Evolutionary conservation across 2,797 vertebrate genomes (phyloP), one percentile per base, ranked within the genome.

Genomic region (Brachyalestes nurse): DNA sequence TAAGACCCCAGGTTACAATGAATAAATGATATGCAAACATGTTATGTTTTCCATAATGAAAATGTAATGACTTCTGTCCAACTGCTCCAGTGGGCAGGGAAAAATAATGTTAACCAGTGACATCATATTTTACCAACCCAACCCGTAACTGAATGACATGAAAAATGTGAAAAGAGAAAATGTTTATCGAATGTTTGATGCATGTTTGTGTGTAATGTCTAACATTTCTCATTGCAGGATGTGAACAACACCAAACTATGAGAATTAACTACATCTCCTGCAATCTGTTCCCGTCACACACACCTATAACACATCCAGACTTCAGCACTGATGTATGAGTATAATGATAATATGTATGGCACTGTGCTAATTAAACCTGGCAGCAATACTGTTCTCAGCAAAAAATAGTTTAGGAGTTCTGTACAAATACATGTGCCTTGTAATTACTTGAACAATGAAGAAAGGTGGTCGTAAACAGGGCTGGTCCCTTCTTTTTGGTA

Each of bases 231-330:
- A 82, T 94, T 94, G 79, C 89, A 95, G 95, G 90, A 89, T 34
- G 78, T 83, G 71, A 76, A 7, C 82, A 87, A 73, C 86, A 94
- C 93, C 14, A 90, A 86, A 86, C 88, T 95, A 75, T 95, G 84
- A 87, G 58, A 57, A 57, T 1, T 34, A 34, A 53, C 25, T 17
- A 64, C 49, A 65, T 65, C 28, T 53, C 9, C 28, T 60, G 72
- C 25, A 51, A 34, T 61, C 51, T 67, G 4, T 58, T 65, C 25
- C 12, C 34, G 12, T 66, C 53, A 45, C 42, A 45, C 19, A 49
- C 42, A 40, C 23, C 19, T 55, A 34, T 47, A 60, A 57, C 53
- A 53, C 42, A 62, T 4, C 25, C 66, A 69, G 66, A 47, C 21
- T 49, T 49, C 42, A 51, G 67, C 23, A 51, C 5, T 28, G 1